Percentiles rank a stretch among this genome's conserved stretches.
Evolutionary conservation across 2,113 vertebrate genomes (phyloP).

Genomic region (Parus major): DNA sequence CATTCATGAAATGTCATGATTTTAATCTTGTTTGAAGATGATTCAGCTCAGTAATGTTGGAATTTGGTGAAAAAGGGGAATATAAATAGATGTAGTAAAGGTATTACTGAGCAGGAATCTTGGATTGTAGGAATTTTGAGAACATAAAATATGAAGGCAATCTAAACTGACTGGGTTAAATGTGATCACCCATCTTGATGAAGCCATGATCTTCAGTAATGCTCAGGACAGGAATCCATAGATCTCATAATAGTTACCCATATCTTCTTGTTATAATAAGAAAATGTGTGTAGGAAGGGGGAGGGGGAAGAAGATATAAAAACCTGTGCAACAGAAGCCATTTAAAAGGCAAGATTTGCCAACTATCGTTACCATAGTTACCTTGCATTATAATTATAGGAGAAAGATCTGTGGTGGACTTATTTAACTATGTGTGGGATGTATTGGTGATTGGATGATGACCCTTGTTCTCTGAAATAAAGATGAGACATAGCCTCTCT

Average conservation of each 20-base stretch:
- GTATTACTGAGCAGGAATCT: not conserved
- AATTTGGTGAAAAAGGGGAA: not conserved
- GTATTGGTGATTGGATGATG: not conserved
- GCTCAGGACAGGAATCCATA: not conserved
- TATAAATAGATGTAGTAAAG: not conserved
- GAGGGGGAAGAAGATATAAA: conserved; percentile 53
- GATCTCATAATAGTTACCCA: not conserved
- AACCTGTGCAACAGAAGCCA: conserved; percentile 51
- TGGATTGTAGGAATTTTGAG: not conserved
- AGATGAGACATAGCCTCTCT: not conserved
- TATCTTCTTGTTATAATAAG: conserved; percentile 24
- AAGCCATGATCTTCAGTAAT: not conserved
- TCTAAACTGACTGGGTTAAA: not conserved
- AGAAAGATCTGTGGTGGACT: conserved; percentile 48
- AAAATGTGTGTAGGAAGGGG: conserved; percentile 46
- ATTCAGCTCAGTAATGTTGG: not conserved
- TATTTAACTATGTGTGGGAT: conserved; percentile 39
- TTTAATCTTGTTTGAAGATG: not conserved
- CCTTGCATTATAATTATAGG: conserved; percentile 59
- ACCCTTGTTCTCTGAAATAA: not conserved
- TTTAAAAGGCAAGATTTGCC: conserved; percentile 56
- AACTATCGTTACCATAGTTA: conserved; percentile 65
- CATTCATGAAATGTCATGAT: not conserved
- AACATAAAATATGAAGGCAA: not conserved
- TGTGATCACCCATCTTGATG: not conserved